phyloP scores from a whole-genome alignment of 2,888 invertebrate genomes.

The Parasteatoda lunata region DNA sequence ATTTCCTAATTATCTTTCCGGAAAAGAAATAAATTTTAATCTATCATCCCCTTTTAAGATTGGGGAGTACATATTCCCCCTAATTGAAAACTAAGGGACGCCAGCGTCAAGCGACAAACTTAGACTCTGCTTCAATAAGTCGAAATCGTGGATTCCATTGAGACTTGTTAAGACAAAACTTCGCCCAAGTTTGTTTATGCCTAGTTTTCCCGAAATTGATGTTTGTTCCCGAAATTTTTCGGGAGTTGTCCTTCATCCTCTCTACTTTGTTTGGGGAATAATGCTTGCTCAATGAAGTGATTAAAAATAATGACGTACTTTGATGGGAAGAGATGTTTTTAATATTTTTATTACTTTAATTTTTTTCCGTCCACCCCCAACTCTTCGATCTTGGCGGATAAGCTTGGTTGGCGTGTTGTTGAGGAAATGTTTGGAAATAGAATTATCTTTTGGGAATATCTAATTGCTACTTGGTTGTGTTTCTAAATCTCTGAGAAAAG shows the following conservation, averaged over 20 bases:
- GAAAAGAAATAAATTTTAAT: slow-evolving; percentile 2
- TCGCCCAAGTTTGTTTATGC: slow-evolving; percentile 42
- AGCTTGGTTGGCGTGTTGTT: too few relatives aligned
- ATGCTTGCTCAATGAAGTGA: slow-evolving; percentile 62
- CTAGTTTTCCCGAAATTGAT: neutral
- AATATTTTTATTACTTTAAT: slow-evolving; percentile 4
- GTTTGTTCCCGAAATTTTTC: slow-evolving; percentile 2
- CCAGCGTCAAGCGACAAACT: neutral
- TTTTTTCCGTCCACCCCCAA: slow-evolving; percentile 5
- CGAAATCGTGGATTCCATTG: slow-evolving; percentile 42
- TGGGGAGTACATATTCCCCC: neutral
- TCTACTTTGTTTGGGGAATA: neutral
- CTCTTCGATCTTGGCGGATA: neutral
- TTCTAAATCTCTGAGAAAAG: too few relatives aligned
- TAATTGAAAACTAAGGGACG: slow-evolving; percentile 67
- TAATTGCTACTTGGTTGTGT: too few relatives aligned
- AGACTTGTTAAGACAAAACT: slow-evolving; percentile 65
- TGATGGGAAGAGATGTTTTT: slow-evolving; percentile 38
- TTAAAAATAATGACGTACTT: slow-evolving; percentile 67
- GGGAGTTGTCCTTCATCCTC: neutral
- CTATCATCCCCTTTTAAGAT: neutral
- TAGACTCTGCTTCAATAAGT: slow-evolving; percentile 35
- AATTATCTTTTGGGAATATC: too few relatives aligned
- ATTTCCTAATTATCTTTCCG: neutral
- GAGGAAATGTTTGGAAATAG: too few relatives aligned